Percentiles rank a stretch among this genome's conserved stretches.
These are phyloP conservation scores for Lamellibrachia columna DNA, from an alignment of 2,888 invertebrate genomes.

Conservation along the genomic window DNA sequence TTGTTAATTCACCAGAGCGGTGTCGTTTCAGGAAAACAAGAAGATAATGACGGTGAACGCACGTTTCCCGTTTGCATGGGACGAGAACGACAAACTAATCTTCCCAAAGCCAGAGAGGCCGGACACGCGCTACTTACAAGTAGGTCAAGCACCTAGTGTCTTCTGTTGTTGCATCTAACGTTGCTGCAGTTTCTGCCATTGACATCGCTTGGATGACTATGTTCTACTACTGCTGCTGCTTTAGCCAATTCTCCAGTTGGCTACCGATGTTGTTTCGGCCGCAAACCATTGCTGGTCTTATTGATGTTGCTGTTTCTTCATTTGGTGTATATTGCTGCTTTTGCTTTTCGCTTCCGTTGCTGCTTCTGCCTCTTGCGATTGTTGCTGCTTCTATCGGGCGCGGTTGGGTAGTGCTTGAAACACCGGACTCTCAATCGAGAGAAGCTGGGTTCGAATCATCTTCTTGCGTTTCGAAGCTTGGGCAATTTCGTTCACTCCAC, in stretches of 20 bases:
- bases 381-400: background rate
- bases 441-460: no score
- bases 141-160: background rate
- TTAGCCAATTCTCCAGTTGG: background rate
- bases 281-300: background rate
- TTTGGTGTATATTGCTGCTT: background rate
- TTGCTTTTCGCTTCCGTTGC: background rate
- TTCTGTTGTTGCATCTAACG: background rate
- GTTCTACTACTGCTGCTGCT: background rate
- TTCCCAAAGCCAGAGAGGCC: background rate
- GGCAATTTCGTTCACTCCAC: no score
- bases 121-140: background rate
- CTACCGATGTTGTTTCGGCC: background rate
- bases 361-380: background rate
- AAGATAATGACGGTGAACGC: background rate
- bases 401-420: background rate
- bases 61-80: background rate
- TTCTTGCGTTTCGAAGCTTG: no score
- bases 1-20: no score
- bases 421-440: no score
- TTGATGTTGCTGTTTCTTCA: background rate
- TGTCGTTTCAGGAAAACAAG: background rate
- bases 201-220: background rate
- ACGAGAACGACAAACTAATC: background rate
- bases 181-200: background rate